Conservation (phyloP, 2,113 vertebrate species). For the Ia io region DNA sequence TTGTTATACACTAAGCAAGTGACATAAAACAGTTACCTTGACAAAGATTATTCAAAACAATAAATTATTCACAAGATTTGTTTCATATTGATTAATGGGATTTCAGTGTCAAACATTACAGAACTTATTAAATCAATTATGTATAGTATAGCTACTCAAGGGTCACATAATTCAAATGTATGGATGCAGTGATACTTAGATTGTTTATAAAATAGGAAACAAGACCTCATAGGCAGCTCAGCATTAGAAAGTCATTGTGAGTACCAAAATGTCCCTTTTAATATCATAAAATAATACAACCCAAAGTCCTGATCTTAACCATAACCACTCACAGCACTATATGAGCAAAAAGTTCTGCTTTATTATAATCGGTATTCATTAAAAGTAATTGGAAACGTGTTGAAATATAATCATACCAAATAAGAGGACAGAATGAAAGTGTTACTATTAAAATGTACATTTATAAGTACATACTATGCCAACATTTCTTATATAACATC, state of each 20-base stretch:
- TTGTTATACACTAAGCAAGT: not conserved
- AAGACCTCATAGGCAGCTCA: not conserved
- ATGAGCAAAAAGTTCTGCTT: not conserved
- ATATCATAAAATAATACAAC: not conserved
- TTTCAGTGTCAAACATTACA: not conserved
- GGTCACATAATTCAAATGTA: not conserved
- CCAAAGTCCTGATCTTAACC: not conserved
- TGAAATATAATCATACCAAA: not conserved
- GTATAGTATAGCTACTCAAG: not conserved
- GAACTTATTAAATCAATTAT: not conserved
- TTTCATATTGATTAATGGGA: not conserved
- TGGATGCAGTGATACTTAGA: not conserved
- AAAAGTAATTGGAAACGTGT: not conserved
- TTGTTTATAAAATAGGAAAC: not conserved
- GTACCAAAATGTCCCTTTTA: not conserved
- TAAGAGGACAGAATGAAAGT: not conserved
- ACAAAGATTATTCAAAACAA: not conserved
- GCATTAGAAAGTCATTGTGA: not conserved
- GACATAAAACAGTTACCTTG: not conserved
- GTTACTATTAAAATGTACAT: not conserved
- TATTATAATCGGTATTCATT: not conserved
- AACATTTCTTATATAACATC: not conserved
- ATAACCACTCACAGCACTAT: not conserved
- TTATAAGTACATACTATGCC: not conserved
- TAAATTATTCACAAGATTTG: not conserved